These are phyloP conservation scores for Sycophila texana DNA, from an alignment of 2,888 invertebrate species.

Conservation along the genomic window DNA sequence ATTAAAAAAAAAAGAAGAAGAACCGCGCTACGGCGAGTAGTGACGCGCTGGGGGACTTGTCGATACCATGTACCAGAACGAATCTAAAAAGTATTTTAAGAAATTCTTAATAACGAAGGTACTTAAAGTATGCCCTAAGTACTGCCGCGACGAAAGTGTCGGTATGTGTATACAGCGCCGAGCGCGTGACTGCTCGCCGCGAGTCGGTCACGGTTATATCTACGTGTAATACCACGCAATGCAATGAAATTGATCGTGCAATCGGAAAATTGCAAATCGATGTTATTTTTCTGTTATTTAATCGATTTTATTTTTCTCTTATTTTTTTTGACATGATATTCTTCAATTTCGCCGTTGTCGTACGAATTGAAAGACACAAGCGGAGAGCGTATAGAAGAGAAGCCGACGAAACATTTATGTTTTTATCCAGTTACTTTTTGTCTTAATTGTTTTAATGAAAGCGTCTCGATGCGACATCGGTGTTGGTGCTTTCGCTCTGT, in stretches of 20 bases:
- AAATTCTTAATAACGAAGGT: constrained; percentile 28
- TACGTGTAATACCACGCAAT: not conserved
- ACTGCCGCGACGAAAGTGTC: constrained; percentile 16
- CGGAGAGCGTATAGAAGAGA: constrained; percentile 7
- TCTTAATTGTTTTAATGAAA: constrained; percentile 3
- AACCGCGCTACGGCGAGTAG: constrained; percentile 1
- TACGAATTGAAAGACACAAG: constrained; percentile 14
- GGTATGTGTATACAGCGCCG: not conserved
- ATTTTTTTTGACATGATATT: not conserved
- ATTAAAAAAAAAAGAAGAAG: too few relatives aligned
- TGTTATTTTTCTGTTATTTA: not conserved
- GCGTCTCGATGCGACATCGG: constrained; percentile 31
- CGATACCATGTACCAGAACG: not conserved
- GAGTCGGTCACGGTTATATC: too few relatives aligned
- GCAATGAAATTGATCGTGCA: too few relatives aligned
- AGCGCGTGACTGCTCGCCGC: not conserved
- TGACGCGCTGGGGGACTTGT: constrained; percentile 6
- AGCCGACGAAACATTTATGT: constrained; percentile 4
- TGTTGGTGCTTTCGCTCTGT: constrained; percentile 39
- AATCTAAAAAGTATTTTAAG: constrained; percentile 24
- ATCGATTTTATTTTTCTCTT: not conserved
- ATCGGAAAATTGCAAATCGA: too few relatives aligned
- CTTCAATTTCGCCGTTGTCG: constrained; percentile 3
- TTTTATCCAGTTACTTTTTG: not conserved
- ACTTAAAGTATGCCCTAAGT: constrained; percentile 27